Evolutionary conservation across 2,888 invertebrate species (phyloP), one percentile per base, ranked within the genome.

Genomic region (Protonemura montana): DNA sequence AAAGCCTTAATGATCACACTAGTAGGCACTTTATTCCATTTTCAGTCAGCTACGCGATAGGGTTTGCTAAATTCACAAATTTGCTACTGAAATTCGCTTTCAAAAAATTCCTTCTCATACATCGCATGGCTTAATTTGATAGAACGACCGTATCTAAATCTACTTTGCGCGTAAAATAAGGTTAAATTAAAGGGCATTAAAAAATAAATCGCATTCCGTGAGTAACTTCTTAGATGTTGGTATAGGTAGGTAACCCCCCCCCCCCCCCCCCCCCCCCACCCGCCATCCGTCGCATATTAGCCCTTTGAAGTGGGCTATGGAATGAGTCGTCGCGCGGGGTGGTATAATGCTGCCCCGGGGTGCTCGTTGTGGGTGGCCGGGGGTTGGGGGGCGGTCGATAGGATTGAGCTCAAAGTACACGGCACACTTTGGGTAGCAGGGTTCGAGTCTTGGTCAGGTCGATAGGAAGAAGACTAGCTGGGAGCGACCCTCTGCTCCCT

Each of bases 261-360:
- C 59, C 35, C 35, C 5, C 35, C 5, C 10, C 35, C 35, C 35
- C 35, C 3, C 35, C 35, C 5, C 35, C n/a, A n/a, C 3, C 35
- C 35, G 5, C 35, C 35, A 10, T 2, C 6, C 59, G 59, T 3
- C 13, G 59, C 59, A 59, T 59, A 59, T 59, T 59, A 59, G 59
- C 59, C 59, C 59, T 59, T 59, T 59, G 59, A 59, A 59, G 59
- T 59, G 13, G 59, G 59, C 13, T 59, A 59, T 59, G 59, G 59
- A 21, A 21, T 59, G 59, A 21, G 59, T 13, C 16, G 59, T 59
- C 35, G 59, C 16, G 59, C 59, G 59, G 35, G 59, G 59, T 59
- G 59, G 59, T 59, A 59, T 59, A 59, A 59, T 59, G 59, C 59
- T 21, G 59, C 59, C 59, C 59, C 59, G 59, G 59, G 59, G 59